Conservation (phyloP, 2,113 vertebrate species). For the Anoura caudifer region DNA sequence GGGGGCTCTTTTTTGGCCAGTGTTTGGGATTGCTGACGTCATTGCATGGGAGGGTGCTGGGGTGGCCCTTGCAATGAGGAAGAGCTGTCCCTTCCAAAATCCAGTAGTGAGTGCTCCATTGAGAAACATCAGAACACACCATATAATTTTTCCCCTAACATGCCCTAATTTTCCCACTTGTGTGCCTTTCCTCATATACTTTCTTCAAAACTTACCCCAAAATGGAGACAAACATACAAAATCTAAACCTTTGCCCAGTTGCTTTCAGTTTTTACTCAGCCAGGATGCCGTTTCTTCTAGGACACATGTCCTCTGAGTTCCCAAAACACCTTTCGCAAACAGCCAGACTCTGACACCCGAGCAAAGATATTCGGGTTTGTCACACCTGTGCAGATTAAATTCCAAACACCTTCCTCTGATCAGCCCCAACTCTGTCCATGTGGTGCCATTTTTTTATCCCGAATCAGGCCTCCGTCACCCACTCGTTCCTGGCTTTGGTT, state of each 20-base stretch:
- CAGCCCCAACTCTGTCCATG: neutral
- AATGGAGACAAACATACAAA: neutral
- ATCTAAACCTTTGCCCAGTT: neutral
- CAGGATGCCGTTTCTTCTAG: neutral
- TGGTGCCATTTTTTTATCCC: neutral
- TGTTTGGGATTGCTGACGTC: neutral
- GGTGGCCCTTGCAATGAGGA: neutral
- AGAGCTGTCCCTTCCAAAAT: neutral
- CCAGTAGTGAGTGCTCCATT: neutral
- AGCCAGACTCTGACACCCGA: neutral
- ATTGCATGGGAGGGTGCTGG: neutral
- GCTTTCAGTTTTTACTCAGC: neutral
- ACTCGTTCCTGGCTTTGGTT: neutral
- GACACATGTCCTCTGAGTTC: neutral
- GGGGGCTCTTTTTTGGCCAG: neutral
- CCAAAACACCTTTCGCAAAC: neutral
- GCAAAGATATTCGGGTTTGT: neutral
- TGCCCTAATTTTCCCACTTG: neutral
- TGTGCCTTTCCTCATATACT: neutral
- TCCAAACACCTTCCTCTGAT: neutral
- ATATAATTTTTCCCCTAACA: fast-evolving
- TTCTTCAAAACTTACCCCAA: neutral
- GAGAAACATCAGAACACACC: neutral
- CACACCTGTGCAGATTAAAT: fast-evolving
- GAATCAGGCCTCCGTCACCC: neutral